Conservation (phyloP, 2,888 invertebrate genomes). For the Matsumyia berberina region DNA sequence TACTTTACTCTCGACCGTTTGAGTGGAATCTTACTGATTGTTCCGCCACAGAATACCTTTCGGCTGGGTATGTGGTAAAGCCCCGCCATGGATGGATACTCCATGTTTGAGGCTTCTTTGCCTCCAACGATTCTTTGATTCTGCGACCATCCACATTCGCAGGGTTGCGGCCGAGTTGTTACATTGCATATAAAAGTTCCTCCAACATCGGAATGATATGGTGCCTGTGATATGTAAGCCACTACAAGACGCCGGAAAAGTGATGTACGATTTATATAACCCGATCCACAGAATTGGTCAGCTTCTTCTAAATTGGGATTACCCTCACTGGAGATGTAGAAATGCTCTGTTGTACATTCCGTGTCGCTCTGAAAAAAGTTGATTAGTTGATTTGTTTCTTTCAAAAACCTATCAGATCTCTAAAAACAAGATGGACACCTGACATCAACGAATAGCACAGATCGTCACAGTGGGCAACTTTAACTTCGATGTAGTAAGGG, state of each 20-base stretch:
- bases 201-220: constrained; percentile 69
- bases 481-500: too few species aligned
- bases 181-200: constrained; percentile 80
- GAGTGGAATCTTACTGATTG: constrained; percentile 81
- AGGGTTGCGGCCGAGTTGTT: constrained; percentile 77
- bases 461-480: too few species aligned
- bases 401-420: too few species aligned
- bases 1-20: too few species aligned
- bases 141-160: constrained; percentile 83
- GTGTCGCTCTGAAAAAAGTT: constrained; percentile 3
- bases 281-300: constrained; percentile 81
- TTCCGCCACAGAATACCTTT: constrained; percentile 84
- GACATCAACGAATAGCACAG: too few species aligned
- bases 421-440: too few species aligned
- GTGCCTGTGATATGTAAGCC: constrained; percentile 78
- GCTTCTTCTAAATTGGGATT: constrained; percentile 79
- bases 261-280: constrained; percentile 78
- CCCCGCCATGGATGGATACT: constrained; percentile 87
- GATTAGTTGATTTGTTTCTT: too few species aligned
- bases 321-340: constrained; percentile 81
- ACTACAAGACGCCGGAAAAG: constrained; percentile 79
- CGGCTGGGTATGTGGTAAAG: constrained; percentile 81
- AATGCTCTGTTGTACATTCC: constrained; percentile 80
- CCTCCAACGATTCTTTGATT: constrained; percentile 86
- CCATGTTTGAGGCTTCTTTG: constrained; percentile 85